Evolutionary conservation across 2,888 invertebrate species (phyloP), one percentile per base, ranked within the genome.

Genomic region (Gonocerus acuteangulatus): DNA sequence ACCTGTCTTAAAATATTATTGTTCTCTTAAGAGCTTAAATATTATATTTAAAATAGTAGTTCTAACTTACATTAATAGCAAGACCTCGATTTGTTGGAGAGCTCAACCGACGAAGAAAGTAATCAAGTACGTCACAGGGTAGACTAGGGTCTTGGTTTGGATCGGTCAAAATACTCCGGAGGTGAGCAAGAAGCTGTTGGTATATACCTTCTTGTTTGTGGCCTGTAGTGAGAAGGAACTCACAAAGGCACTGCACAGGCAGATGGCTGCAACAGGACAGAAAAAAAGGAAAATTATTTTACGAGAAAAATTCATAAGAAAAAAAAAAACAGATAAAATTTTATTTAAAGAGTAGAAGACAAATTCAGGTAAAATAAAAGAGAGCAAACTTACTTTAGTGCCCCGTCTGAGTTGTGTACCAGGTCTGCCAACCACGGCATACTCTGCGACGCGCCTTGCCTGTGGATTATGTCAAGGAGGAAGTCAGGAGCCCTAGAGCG

Each of bases 381-480:
- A n/a, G n/a, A n/a, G n/a, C 23, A 34, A 15, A 27, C 63, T 34
- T 68, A 80, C 80, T 77, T 82, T 39, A 89, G 79, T 16, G 90
- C 88, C 1, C 90, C 88, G 71, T 94, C 94, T 67, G 90, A 91
- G 69, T 89, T 91, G 69, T 94, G 87, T 13, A 96, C 90, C 63
- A 96, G 78, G 73, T 95, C 93, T 7, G 94, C 93, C 65, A 96
- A 77, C 96, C 96, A 96, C 2, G 95, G 95, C 93, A 95, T 94
- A 42, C 95, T 92, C 68, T 93, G 89, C 0, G 90, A 85, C 7
- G 93, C 86, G 67, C 90, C 89, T 71, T 82, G 82, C 19, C 93
- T 76, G 70, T 94, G 89, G 73, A 96, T 95, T 64, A 96, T 89
- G 71, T 94, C 91, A 66, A 95, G 76, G 27, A 97, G 79, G 70